A percentile compares a stretch with the other conserved stretches of the same genome.
These are phyloP conservation scores for Rhea pennata DNA, from an alignment of 2,113 vertebrate genomes.

Conservation along the genomic window DNA sequence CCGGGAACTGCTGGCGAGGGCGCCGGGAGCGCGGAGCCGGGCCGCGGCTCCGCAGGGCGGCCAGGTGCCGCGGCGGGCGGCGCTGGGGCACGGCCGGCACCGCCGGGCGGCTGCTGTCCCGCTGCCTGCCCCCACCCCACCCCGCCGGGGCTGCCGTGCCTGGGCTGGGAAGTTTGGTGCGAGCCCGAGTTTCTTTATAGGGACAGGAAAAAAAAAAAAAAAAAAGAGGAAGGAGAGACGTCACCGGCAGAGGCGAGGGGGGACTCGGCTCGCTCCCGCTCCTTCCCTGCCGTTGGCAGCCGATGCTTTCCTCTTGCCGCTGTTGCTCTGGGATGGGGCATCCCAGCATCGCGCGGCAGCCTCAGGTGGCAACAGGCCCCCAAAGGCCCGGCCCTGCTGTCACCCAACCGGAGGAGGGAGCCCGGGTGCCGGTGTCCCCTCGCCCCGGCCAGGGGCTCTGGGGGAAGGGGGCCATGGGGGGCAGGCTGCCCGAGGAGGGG, in stretches of 20 bases:
- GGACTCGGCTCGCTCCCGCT: slow-evolving; percentile 1
- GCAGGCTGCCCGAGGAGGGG: fast-evolving
- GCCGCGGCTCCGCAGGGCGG: too few species aligned
- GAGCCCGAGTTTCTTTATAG: slow-evolving; percentile 70
- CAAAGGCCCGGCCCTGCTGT: not conserved
- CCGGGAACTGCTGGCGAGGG: too few species aligned
- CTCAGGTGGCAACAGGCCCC: too few species aligned
- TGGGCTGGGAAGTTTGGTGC: slow-evolving; percentile 49
- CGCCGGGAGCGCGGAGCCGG: too few species aligned
- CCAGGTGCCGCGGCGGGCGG: too few species aligned
- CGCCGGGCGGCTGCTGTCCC: not conserved
- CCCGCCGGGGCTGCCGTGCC: not conserved
- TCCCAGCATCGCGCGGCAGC: too few species aligned
- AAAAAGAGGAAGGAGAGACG: slow-evolving; percentile 66
- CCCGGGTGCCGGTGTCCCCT: not conserved
- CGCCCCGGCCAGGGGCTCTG: fast-evolving
- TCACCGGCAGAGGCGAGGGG: slow-evolving; percentile 43
- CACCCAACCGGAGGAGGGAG: not conserved
- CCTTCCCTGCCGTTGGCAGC: slow-evolving; percentile 28
- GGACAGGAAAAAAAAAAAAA: slow-evolving; percentile 44
- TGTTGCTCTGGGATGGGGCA: too few species aligned
- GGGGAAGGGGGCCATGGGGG: fast-evolving
- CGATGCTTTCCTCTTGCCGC: too few species aligned
- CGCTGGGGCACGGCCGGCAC: not conserved
- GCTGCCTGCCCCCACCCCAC: not conserved